These are phyloP conservation scores for Albula goreensis DNA, from an alignment of 2,113 vertebrate genomes.

Conservation along the genomic window DNA sequence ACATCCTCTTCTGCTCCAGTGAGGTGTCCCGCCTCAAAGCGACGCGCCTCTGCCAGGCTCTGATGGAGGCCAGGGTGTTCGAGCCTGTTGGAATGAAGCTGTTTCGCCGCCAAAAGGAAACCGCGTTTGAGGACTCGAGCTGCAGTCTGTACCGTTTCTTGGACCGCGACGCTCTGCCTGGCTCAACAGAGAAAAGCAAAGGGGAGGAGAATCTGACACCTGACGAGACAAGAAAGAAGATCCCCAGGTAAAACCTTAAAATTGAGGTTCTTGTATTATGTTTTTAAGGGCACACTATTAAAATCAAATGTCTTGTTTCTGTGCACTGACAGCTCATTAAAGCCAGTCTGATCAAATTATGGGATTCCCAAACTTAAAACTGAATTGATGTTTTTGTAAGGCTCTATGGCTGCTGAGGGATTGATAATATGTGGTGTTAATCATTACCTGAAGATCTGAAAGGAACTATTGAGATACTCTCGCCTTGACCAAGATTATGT, in stretches of 20 bases:
- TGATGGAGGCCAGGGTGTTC: slow-evolving; percentile 86
- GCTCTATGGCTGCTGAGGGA: too few relatives aligned
- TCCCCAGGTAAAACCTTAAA: slow-evolving; percentile 58
- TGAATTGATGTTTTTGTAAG: too few relatives aligned
- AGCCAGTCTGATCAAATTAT: too few relatives aligned
- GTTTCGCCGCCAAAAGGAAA: slow-evolving; percentile 74
- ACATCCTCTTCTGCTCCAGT: slow-evolving; percentile 72
- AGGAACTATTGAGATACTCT: too few relatives aligned
- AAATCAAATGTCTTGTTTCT: background rate
- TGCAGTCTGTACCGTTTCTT: slow-evolving; percentile 79
- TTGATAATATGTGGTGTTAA: too few relatives aligned
- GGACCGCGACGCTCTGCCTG: slow-evolving; percentile 47
- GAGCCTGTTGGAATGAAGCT: slow-evolving; percentile 75
- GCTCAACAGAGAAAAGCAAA: slow-evolving; percentile 33
- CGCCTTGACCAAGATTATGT: background rate
- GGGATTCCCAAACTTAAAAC: too few relatives aligned
- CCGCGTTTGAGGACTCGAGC: slow-evolving; percentile 76
- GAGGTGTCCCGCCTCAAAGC: slow-evolving; percentile 81
- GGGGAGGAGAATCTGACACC: slow-evolving; percentile 50
- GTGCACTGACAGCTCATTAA: background rate
- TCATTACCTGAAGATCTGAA: too few relatives aligned
- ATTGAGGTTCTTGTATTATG: background rate
- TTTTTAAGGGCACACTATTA: too few relatives aligned
- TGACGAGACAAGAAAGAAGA: slow-evolving; percentile 53
- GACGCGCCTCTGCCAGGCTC: slow-evolving; percentile 75